phyloP scores from a whole-genome alignment of 2,888 invertebrate genomes.

The Caenorhabditis auriculariae region DNA sequence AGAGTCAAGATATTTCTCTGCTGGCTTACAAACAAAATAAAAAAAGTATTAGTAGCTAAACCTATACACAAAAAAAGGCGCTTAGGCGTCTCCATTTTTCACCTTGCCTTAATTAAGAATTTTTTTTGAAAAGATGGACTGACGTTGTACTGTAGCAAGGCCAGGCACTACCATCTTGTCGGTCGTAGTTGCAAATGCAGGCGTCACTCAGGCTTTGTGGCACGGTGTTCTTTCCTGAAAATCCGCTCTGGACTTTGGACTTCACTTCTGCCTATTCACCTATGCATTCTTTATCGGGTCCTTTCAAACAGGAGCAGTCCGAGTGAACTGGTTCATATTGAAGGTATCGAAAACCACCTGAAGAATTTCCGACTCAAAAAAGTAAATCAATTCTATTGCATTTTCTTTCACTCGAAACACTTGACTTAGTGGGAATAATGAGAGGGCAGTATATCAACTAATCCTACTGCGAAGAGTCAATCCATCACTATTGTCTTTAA shows the following conservation, averaged over 20 bases:
- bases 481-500: background rate
- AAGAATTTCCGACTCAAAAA: constrained; percentile 3
- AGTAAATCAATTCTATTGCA: background rate
- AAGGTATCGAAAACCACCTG: constrained; percentile 55
- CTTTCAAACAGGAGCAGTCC: constrained; percentile 49
- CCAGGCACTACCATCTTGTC: constrained; percentile 57
- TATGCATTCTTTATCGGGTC: constrained; percentile 36
- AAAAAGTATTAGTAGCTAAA: no score
- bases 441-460: no score
- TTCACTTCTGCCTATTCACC: constrained; percentile 9
- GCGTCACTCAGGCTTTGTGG: constrained; percentile 37
- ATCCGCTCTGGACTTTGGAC: no score
- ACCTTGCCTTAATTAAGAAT: no score
- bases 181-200: constrained; percentile 60
- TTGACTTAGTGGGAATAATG: no score
- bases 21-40: no score
- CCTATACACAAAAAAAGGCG: no score
- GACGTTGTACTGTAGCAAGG: constrained; percentile 55
- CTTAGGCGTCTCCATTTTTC: no score
- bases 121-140: no score
- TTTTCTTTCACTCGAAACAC: no score
- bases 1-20: no score
- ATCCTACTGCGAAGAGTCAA: no score
- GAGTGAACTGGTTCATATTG: constrained; percentile 60
- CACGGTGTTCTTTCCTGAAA: constrained; percentile 27